Evolutionary conservation across 2,797 vertebrate species (phyloP).

Genomic region (Phataginus tricuspis): DNA sequence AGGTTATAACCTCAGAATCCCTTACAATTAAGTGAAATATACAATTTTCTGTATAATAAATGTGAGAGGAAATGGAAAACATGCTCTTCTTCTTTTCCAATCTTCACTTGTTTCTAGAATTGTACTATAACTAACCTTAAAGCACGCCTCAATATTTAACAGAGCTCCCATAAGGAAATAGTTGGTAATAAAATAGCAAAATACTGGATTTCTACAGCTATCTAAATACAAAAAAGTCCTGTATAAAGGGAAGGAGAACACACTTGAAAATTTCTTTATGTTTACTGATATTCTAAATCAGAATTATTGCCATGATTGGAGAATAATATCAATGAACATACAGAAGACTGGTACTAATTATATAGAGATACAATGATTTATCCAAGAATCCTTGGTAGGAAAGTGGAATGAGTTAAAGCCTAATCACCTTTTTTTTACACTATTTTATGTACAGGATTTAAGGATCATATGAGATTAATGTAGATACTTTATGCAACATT

Average conservation of each 20-base stretch:
- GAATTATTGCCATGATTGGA: neutral
- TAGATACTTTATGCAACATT: neutral
- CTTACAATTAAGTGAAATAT: neutral
- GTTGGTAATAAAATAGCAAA: neutral
- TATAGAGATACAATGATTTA: neutral
- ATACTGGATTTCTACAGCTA: neutral
- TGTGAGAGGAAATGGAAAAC: neutral
- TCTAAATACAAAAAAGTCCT: neutral
- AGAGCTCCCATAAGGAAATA: neutral
- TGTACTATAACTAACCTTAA: neutral
- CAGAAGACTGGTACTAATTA: neutral
- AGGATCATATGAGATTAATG: neutral
- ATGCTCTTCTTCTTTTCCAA: neutral
- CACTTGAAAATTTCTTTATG: neutral
- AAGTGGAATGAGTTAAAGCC: neutral
- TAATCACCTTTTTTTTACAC: neutral
- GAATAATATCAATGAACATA: neutral
- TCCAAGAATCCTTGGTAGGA: neutral
- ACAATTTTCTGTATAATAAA: neutral
- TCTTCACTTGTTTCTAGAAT: neutral
- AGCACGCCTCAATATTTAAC: neutral
- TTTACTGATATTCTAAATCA: neutral
- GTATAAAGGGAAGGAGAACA: neutral
- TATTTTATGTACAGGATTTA: neutral
- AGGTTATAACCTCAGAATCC: neutral